Evolutionary conservation across 2,888 invertebrate species (phyloP).

Genomic region (Galerucella calmariensis): DNA sequence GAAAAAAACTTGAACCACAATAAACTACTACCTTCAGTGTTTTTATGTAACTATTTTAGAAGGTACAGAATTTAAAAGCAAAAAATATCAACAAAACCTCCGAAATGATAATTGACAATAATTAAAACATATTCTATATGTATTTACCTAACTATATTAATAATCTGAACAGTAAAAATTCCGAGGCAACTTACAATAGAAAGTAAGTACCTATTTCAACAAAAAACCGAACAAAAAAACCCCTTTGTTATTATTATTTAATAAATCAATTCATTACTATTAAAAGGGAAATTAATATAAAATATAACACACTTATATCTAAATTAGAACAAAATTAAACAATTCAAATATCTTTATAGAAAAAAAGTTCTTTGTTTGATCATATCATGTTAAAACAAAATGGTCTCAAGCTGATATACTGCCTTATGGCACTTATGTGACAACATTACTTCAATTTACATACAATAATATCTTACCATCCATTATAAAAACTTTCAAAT

Average conservation of each 20-base stretch:
- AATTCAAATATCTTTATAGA: not conserved
- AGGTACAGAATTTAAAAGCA: too few relatives aligned
- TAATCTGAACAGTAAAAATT: not conserved
- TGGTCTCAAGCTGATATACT: not conserved
- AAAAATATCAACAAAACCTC: too few relatives aligned
- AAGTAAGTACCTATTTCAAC: not conserved
- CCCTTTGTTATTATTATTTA: not conserved
- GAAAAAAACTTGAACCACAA: too few relatives aligned
- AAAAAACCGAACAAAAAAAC: not conserved
- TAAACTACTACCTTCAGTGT: too few relatives aligned
- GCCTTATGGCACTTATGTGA: not conserved
- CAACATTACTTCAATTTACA: not conserved
- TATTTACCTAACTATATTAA: not conserved
- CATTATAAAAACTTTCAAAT: conserved; percentile 2
- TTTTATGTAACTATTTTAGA: too few relatives aligned
- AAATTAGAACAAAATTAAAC: not conserved
- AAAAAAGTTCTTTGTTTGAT: not conserved
- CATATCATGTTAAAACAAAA: not conserved
- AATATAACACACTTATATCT: not conserved
- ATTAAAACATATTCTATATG: too few relatives aligned
- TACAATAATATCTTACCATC: conserved; percentile 8
- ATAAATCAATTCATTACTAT: not conserved
- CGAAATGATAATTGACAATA: too few relatives aligned
- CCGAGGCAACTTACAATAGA: not conserved
- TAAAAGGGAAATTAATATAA: not conserved